Percentiles rank a stretch among this genome's conserved stretches.
These are phyloP conservation scores for Drosophila peninsularis DNA, from an alignment of 2,888 invertebrate species.

Conservation along the genomic window DNA sequence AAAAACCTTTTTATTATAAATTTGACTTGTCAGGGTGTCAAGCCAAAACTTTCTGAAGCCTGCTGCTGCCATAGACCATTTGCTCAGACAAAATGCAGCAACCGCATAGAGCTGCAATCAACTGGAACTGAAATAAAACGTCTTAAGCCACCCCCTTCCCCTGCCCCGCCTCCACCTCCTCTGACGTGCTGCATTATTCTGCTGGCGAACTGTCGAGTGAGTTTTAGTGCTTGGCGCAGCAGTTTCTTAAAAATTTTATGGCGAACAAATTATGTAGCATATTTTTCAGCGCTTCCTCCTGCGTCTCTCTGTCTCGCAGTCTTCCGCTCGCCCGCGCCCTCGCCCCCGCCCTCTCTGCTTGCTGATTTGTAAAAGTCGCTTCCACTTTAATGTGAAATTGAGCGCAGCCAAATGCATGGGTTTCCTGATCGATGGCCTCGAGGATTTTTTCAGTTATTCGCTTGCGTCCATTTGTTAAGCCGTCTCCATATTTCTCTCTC, in stretches of 20 bases:
- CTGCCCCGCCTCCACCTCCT: no score
- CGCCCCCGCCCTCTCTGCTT: constrained; percentile 2
- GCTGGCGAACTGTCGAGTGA: constrained; percentile 38
- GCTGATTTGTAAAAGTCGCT: constrained; percentile 56
- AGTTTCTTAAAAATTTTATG: constrained; percentile 68
- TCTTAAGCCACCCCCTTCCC: neutral
- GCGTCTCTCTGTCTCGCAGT: neutral
- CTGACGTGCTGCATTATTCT: constrained; percentile 25
- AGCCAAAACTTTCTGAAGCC: constrained; percentile 40
- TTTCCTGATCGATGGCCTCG: constrained; percentile 2
- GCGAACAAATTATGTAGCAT: constrained; percentile 75
- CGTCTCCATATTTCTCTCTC: neutral
- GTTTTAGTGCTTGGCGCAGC: constrained; percentile 66
- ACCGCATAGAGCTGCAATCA: constrained; percentile 65
- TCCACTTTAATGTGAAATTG: constrained; percentile 57
- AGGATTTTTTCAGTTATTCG: neutral
- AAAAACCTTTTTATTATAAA: neutral
- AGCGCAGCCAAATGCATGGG: constrained; percentile 43
- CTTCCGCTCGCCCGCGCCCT: neutral
- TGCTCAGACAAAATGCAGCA: constrained; percentile 48
- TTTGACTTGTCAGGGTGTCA: constrained; percentile 36
- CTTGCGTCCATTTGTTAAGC: neutral
- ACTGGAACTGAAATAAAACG: constrained; percentile 62
- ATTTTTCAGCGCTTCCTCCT: constrained; percentile 48
- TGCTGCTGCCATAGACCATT: constrained; percentile 36